Conservation (phyloP, 2,797 vertebrate genomes). For the Danio aesculapii region DNA sequence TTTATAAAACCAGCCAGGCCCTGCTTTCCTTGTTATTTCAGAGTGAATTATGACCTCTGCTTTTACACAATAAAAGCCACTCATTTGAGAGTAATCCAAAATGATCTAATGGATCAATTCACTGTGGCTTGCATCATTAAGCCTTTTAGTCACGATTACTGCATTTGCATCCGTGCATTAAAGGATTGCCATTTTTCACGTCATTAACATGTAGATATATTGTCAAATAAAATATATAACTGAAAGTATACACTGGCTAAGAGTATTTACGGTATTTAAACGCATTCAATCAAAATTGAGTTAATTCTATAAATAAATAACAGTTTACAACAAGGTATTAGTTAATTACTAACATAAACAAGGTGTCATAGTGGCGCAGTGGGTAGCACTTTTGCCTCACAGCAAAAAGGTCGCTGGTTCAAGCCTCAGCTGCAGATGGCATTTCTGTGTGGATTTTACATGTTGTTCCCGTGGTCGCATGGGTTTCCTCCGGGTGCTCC, state of each 20-base stretch:
- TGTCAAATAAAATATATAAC: neutral
- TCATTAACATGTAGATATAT: neutral
- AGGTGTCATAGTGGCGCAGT: no score
- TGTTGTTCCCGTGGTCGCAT: no score
- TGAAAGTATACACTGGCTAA: neutral
- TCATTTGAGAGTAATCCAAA: conserved; percentile 5
- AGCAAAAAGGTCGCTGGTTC: no score
- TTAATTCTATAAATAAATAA: no score
- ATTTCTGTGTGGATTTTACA: no score
- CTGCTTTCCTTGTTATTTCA: conserved; percentile 2
- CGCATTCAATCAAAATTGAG: no score
- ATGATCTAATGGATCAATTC: neutral
- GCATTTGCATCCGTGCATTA: neutral
- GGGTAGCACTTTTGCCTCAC: no score
- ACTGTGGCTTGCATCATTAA: neutral
- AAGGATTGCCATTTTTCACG: neutral
- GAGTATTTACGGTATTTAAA: no score
- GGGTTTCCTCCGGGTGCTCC: no score
- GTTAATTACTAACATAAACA: no score
- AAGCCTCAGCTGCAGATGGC: no score
- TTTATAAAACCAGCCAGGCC: conserved; percentile 22
- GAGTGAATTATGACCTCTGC: neutral
- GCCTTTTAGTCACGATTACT: neutral
- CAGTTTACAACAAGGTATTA: no score
- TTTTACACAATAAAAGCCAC: conserved; percentile 1